Conservation (phyloP, 1,140 invertebrate genomes). For the Drosophila ercepeae region DNA sequence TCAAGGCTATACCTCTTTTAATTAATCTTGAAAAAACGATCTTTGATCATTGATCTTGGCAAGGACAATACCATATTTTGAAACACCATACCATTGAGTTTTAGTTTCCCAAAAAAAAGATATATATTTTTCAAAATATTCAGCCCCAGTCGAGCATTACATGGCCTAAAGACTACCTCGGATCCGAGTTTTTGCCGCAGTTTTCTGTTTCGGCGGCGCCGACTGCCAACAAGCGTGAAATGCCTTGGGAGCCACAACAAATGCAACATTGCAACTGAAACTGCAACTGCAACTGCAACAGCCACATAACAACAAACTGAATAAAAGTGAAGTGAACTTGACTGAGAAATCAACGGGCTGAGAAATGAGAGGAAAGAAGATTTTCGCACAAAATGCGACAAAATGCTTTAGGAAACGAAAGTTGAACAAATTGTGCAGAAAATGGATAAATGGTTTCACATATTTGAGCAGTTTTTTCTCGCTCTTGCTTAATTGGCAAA, state of each 20-base stretch:
- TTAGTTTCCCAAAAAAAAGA: background rate
- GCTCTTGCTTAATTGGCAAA: slow-evolving; percentile 36
- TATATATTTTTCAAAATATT: background rate
- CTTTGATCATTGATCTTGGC: too few relatives aligned
- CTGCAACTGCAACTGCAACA: slow-evolving; percentile 35
- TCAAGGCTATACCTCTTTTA: too few relatives aligned
- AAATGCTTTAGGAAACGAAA: slow-evolving; percentile 36
- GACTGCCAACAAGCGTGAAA: slow-evolving; percentile 74
- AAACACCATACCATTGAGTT: too few relatives aligned
- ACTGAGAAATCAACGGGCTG: slow-evolving; percentile 71
- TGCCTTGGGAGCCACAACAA: slow-evolving; percentile 61
- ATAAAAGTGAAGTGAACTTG: slow-evolving; percentile 64
- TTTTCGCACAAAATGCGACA: slow-evolving; percentile 43
- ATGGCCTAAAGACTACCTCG: slow-evolving; percentile 6
- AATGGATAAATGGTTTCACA: background rate
- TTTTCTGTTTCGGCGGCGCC: slow-evolving; percentile 54
- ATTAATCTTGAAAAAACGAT: too few relatives aligned
- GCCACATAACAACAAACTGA: slow-evolving; percentile 54
- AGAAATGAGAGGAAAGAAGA: slow-evolving; percentile 13
- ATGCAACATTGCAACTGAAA: slow-evolving; percentile 22
- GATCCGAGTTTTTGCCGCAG: slow-evolving; percentile 8
- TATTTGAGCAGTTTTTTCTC: slow-evolving; percentile 7
- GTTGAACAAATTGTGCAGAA: slow-evolving; percentile 31
- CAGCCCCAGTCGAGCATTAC: background rate
- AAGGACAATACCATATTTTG: background rate